These are phyloP conservation scores for Tigriopus japonicus DNA, from an alignment of 1,140 invertebrate genomes.

Conservation along the genomic window DNA sequence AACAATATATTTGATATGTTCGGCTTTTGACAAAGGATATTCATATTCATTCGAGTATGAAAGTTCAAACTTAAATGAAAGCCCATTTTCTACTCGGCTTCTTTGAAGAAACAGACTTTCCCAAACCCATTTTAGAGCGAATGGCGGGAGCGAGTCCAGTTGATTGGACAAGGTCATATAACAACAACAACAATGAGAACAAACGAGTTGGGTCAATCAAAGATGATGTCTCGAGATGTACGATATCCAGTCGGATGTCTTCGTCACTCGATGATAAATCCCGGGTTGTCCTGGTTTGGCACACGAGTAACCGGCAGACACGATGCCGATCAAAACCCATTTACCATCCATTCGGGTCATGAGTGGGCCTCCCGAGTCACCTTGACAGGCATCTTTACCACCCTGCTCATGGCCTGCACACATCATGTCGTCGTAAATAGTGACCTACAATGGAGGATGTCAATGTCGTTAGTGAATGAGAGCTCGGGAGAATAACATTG, in stretches of 20 bases:
- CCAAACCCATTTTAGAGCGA: no score
- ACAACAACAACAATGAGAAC: no score
- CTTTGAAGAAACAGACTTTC: no score
- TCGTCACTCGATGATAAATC: constrained; percentile 79
- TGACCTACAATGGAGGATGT: not conserved
- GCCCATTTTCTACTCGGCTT: no score
- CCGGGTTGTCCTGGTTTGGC: constrained; percentile 70
- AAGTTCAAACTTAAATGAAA: no score
- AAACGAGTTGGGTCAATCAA: no score
- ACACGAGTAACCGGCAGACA: constrained; percentile 80
- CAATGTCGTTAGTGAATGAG: not conserved
- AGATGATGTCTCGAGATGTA: constrained; percentile 17
- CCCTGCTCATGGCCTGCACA: constrained; percentile 59
- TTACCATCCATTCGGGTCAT: constrained; percentile 39
- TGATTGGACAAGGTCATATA: no score
- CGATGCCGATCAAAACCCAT: constrained; percentile 75
- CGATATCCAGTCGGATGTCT: constrained; percentile 79
- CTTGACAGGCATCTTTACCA: constrained; percentile 51
- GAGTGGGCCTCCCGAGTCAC: constrained; percentile 20
- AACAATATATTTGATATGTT: no score
- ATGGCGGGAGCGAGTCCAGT: no score
- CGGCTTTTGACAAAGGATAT: no score
- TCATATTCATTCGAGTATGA: no score
- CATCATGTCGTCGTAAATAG: constrained; percentile 77
- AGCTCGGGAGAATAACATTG: not conserved